Base-by-base conservation (phyloP, 2,113 vertebrate genomes). In the Rhagologus leucostigma region DNA sequence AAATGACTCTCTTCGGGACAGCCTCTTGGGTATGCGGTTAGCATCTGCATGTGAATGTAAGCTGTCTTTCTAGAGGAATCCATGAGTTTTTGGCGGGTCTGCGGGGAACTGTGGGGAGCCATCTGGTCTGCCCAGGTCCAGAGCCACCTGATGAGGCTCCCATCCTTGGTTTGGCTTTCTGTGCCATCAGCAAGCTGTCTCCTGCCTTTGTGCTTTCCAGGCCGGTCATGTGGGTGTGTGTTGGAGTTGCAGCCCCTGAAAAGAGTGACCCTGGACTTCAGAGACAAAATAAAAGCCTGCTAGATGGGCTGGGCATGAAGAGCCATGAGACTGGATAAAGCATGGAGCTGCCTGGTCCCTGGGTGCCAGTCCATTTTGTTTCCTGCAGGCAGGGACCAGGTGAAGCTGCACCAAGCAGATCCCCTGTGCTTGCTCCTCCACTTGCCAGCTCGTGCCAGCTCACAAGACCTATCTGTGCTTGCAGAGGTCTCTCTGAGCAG, bases 401-500 rank as follows among this genome's bases (percentile, higher is more conserved):
- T 20, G 20, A 69, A 47, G 12, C 29, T 73, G 22, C 19, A n/a
- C 16, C 7, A 71, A 37, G 41, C 6, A 37, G 29, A 20, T 15
- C 26, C 18, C 29, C 23, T 65, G 10, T 50, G 39, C 35, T 55
- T 55, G 4, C 20, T 4, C 10, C 7, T 37, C 10, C 16, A 19
- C 4, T 20, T 55, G 21, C 5, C 27, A 79, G 18, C 11, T 67
- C 23, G 57, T 65, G 22, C n/a, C 57, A 37, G n/a, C n/a, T 59
- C 16, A 6, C 4, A 63, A 35, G 53, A 56, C 5, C 7, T 39
- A 4, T 23, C 41, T 23, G 17, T 0, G 0, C 16, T 92, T 70
- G 16, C 20, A 42, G 39, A 10, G 11, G 6, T 24, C 19, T 67
- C 32, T 74, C n/a, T 71, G 57, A 32, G 39, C 50, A 70, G 30